These are phyloP conservation scores for Peromyscus maniculatus DNA, from an alignment of 2,113 vertebrate species.

Conservation along the genomic window DNA sequence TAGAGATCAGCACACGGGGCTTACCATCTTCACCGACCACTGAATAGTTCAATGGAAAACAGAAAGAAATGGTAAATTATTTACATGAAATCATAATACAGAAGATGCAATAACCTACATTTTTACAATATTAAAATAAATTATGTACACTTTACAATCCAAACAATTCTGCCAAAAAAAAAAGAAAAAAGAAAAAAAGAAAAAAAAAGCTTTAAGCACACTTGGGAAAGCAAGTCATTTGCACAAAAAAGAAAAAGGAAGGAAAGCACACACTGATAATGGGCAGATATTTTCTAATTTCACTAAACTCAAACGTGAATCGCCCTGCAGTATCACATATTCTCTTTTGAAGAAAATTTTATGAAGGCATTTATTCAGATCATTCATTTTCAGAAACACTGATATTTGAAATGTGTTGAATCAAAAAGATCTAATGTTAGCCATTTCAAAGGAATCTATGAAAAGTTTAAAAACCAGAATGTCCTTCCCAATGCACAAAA, in stretches of 20 bases:
- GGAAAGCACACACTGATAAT: slow-evolving; percentile 73
- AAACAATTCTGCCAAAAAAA: slow-evolving; percentile 78
- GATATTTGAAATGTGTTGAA: slow-evolving; percentile 22
- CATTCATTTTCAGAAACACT: slow-evolving; percentile 60
- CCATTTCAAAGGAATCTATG: slow-evolving; percentile 37
- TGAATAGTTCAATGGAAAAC: slow-evolving; percentile 92
- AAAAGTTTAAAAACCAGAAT: slow-evolving; percentile 49
- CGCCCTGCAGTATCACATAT: slow-evolving; percentile 15
- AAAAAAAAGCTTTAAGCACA: slow-evolving; percentile 72
- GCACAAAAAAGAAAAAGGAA: slow-evolving; percentile 57
- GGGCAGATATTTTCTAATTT: slow-evolving; percentile 82
- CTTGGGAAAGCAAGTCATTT: slow-evolving; percentile 74
- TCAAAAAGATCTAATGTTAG: slow-evolving; percentile 47
- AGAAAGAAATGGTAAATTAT: slow-evolving; percentile 93
- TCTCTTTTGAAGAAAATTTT: slow-evolving; percentile 57
- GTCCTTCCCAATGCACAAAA: slow-evolving; percentile 42
- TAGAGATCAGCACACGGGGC: slow-evolving; percentile 90
- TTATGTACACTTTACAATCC: slow-evolving; percentile 73
- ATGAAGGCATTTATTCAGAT: slow-evolving; percentile 18
- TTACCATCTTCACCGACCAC: slow-evolving; percentile 98
- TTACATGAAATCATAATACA: slow-evolving; percentile 86
- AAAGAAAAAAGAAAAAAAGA: slow-evolving; percentile 68
- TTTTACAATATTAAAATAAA: slow-evolving; percentile 76
- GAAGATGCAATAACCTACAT: slow-evolving; percentile 78
- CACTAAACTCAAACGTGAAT: slow-evolving; percentile 70